Evolutionary conservation across 2,888 invertebrate genomes (phyloP).

Genomic region (Pherbina coryleti): DNA sequence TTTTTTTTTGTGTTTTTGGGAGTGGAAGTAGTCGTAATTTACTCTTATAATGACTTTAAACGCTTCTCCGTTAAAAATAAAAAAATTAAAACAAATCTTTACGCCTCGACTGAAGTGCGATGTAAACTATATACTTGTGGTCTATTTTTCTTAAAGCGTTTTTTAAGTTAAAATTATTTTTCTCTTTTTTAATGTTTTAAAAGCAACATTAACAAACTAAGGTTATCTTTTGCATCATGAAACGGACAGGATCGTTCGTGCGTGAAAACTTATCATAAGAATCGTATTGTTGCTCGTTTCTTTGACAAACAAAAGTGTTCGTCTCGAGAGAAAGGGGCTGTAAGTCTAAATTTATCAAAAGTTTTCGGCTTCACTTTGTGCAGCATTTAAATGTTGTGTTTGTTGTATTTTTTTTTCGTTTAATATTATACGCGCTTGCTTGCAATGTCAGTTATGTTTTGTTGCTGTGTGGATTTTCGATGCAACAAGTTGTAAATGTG

Average conservation of each 20-base stretch:
- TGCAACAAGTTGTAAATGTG: slow-evolving; percentile 24
- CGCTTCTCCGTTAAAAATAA: neutral
- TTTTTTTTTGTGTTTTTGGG: neutral
- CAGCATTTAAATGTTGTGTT: neutral
- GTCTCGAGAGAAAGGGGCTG: neutral
- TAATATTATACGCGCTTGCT: neutral
- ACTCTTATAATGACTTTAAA: neutral
- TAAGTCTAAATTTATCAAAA: neutral
- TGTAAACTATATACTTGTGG: too few species aligned
- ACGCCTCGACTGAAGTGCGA: neutral
- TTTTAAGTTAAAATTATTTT: slow-evolving; percentile 37
- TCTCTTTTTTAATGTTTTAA: slow-evolving; percentile 21
- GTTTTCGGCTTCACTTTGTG: neutral
- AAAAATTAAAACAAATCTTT: slow-evolving; percentile 1
- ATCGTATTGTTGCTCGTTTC: too few species aligned
- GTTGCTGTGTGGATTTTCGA: slow-evolving; percentile 24
- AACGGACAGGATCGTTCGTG: too few species aligned
- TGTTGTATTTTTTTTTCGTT: neutral
- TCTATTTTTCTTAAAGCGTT: neutral
- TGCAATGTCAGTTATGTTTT: slow-evolving; percentile 36
- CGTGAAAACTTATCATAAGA: too few species aligned
- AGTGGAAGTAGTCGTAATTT: neutral
- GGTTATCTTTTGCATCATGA: too few species aligned
- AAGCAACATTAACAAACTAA: too few species aligned
- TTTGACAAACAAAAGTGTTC: too few species aligned